Base-by-base conservation (phyloP, 1,140 invertebrate genomes). In the Drosophila yakuba region DNA sequence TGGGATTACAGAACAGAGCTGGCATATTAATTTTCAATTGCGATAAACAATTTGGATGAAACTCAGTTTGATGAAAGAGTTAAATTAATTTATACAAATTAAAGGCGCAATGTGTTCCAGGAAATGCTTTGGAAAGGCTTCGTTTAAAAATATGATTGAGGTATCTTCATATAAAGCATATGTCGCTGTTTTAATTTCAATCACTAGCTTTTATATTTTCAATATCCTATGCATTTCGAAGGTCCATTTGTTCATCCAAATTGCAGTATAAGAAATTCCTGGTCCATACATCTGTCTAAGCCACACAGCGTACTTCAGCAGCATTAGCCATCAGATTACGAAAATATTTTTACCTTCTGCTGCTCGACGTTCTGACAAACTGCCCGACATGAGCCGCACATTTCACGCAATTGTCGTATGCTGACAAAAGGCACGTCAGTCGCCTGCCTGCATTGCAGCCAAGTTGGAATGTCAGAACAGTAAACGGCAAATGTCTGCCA, bases 401-500 rank as follows among this genome's bases (percentile, higher is more conserved):
- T 61, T 48, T 75, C 72, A 54, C 73, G 64, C 73, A 75, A 54
- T 41, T 17, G 72, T 59, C 56, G 45, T 60, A 44, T 59, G 75
- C 72, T 61, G 80, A 82, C 69, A 84, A 82, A 84, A 75, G 71
- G 71, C 75, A 61, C 69, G 80, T 75, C 69, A 75, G 62, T 68
- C 52, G 71, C 73, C 51, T 66, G 81, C 59, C 61, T 54, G 72
- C 63, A 73, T 69, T 61, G 73, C 78, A 75, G 69, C 51, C 71
- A 56, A 86, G 83, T 82, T 76, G 71, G 62, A 69, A 88, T 86
- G 83, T 86, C 83, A 82, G 67, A 79, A 76, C 79, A 66, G 83
- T 79, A 83, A 88, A 86, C 75, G 83, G 83, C 57, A 72, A 78
- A 86, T 83, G 83, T 88, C 79, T 79, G 83, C 66, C 36, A 82